These are phyloP conservation scores for Hydroisotoma schaefferi DNA, from an alignment of 2,888 invertebrate genomes.

Conservation along the genomic window DNA sequence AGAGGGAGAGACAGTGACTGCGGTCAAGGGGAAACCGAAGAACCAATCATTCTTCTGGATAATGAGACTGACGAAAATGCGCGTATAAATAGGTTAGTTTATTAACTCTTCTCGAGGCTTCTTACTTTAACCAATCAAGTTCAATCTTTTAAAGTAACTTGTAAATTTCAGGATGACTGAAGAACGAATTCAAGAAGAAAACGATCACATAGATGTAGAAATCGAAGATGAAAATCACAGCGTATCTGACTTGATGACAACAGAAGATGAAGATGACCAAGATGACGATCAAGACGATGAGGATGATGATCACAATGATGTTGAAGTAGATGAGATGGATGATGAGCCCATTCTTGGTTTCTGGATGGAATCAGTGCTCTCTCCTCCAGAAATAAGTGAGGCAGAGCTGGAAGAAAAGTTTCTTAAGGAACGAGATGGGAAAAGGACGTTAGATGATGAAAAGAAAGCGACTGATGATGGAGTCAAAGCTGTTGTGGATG, in stretches of 20 bases:
- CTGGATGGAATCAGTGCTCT: slow-evolving; percentile 91
- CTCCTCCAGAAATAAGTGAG: slow-evolving; percentile 60
- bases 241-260: slow-evolving; percentile 48
- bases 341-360: slow-evolving; percentile 79
- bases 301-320: slow-evolving; percentile 36
- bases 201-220: slow-evolving; percentile 37
- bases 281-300: slow-evolving; percentile 43
- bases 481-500: slow-evolving; percentile 34
- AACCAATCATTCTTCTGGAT: slow-evolving; percentile 6
- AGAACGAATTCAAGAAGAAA: slow-evolving; percentile 27
- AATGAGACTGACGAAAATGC: slow-evolving; percentile 4
- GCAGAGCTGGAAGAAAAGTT: slow-evolving; percentile 35
- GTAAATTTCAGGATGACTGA: neutral
- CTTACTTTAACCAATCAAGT: neutral
- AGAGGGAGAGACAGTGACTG: slow-evolving; percentile 22
- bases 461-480: slow-evolving; percentile 42
- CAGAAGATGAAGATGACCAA: slow-evolving; percentile 48
- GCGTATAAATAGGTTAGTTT: slow-evolving; percentile 11
- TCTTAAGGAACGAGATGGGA: slow-evolving; percentile 36
- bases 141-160: neutral
- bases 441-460: slow-evolving; percentile 38
- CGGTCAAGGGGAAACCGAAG: neutral
- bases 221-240: slow-evolving; percentile 47
- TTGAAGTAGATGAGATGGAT: slow-evolving; percentile 50
- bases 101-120: neutral